phyloP scores from a whole-genome alignment of 2,797 vertebrate genomes.

The Steatocranus sp. region DNA sequence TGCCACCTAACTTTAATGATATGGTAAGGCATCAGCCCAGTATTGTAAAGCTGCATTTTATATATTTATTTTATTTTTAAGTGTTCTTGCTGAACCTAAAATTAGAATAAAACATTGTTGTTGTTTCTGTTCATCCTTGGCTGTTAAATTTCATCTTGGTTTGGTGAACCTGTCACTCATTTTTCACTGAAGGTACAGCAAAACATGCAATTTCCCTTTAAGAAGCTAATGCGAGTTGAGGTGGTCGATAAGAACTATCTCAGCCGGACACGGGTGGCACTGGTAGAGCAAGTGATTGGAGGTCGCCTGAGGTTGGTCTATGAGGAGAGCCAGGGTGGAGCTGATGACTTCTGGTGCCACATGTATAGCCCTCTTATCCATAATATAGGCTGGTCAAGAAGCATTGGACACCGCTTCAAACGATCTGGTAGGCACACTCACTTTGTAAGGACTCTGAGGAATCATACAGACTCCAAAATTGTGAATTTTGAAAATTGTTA shows the following conservation, averaged over 20 bases:
- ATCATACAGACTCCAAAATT: not conserved
- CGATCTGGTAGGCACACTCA: constrained; percentile 82
- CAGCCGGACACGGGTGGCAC: constrained; percentile 91
- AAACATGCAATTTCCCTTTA: constrained; percentile 95
- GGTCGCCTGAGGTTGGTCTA: constrained; percentile 92
- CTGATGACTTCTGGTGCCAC: constrained; percentile 99
- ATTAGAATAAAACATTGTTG: not conserved
- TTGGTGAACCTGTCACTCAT: not conserved
- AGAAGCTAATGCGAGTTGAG: constrained; percentile 96
- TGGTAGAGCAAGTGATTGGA: constrained; percentile 94
- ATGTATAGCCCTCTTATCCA: constrained; percentile 98
- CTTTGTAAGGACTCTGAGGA: not conserved
- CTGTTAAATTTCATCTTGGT: not conserved
- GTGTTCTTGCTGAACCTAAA: not conserved
- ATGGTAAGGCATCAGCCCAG: constrained; percentile 76
- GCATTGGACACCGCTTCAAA: constrained; percentile 97
- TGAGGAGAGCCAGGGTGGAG: constrained; percentile 92
- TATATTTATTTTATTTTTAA: not conserved
- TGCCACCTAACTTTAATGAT: constrained; percentile 92
- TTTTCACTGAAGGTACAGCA: constrained; percentile 83
- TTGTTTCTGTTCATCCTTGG: not conserved
- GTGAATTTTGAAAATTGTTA: not conserved
- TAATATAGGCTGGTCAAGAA: constrained; percentile 94
- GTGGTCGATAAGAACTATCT: constrained; percentile 98
- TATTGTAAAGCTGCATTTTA: not conserved